Evolutionary conservation across 1,140 invertebrate species (phyloP), one percentile per base, ranked within the genome.

Genomic region (Cyclina sinensis): DNA sequence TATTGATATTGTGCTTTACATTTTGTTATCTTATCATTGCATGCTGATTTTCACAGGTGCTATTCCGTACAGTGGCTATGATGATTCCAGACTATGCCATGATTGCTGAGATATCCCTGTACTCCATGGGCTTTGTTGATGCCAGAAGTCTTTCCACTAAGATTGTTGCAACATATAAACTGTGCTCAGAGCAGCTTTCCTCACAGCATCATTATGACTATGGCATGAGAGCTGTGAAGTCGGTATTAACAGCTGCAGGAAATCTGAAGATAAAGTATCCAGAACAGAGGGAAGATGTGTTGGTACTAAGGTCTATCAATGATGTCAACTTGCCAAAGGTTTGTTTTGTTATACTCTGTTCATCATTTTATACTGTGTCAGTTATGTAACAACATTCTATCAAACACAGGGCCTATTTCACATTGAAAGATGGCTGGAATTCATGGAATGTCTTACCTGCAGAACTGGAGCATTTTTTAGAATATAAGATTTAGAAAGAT

Each of bases 141-240:
- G 95, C 95, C 18, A 51, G 94, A 12, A 94, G 93, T 85, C 93
- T 96, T 54, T 93, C 95, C 9, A 94, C 91, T 11, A 96, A 96
- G 86, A 96, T 96, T 91, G 95, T 96, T 0, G 95, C 95, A 30
- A 95, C 95, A 9, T 95, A 96, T 89, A 93, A 92, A 90, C 90
- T 96, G 46, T 96, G 95, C 89, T 96, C 95, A 37, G 95, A 96
- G 84, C 95, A 95, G 91, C 86, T 96, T 74, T 95, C 95, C 11
- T 95, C 95, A n/a, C 95, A 96, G 76, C 95, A 95, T 92, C 95
- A 96, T 83, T 96, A 96, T 90, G 95, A 96, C 88, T 96, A 96
- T 81, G 95, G 95, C 37, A 96, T 96, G 95, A 85, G 95, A 83
- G 95, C 95, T 39, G 95, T 96, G 12, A 96, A 95, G 84, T 95